Base-by-base conservation (phyloP, 2,113 vertebrate genomes). In the Paramisgurnus dabryanus region DNA sequence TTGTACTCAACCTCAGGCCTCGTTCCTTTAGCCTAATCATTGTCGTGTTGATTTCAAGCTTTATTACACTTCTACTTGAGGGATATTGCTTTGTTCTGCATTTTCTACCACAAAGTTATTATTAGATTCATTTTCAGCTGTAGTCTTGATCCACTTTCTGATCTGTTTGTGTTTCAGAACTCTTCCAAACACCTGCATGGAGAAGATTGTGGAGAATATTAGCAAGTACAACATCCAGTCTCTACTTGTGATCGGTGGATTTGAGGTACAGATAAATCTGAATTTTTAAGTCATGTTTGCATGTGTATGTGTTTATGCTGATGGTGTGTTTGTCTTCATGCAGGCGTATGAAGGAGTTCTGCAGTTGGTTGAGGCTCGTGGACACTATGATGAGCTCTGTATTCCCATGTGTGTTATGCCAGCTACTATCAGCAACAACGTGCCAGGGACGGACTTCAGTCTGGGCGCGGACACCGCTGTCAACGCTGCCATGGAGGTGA, bases 361-460 rank as follows among this genome's bases (percentile, higher is more conserved):
- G 87, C 95, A 99, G 92, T 92, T 99, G 89, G 95, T 94, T 77
- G 97, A 98, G 82, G 96, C 96, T 0, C 94, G 96, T 0, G 88
- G 90, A 18, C 92, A 69, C 72, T 97, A 94, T 0, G 94, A 96
- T 69, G 95, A 95, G 83, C 95, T 99, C 61, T 98, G 97, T 86
- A 94, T 98, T 0, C 91, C 96, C 89, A 98, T 99, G 96, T 96
- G 95, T 0, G 93, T 99, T 57, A 92, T 99, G 80, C 97, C 97
- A 0, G 97, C 97, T 81, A 99, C 97, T 86, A 98, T 99, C 92
- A 98, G 96, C 92, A 99, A 99, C 93, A 99, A 99, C 0, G 96
- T 99, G 6, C 96, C 97, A 0, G 97, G 97, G 66, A 98, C 97
- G 0, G 95, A 98, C 92, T 98, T 98, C 92, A 98, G 97, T 87